phyloP scores from a whole-genome alignment of 2,888 invertebrate species.

The Erebia ligea region DNA sequence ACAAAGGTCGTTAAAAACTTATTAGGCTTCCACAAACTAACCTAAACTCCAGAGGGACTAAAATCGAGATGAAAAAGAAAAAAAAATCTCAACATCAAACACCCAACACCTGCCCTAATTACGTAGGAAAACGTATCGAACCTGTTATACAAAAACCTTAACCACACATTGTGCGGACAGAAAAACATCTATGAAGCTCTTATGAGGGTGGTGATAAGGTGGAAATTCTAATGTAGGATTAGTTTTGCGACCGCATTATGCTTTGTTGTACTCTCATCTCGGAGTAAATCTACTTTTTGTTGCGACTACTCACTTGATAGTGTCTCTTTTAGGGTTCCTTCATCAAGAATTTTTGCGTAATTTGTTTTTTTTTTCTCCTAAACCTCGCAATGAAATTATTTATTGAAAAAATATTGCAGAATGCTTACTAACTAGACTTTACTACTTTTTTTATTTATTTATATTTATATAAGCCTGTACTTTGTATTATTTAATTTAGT shows the following conservation, averaged over 20 bases:
- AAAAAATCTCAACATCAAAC: conserved; percentile 38
- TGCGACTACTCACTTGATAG: conserved; percentile 37
- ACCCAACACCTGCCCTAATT: conserved; percentile 47
- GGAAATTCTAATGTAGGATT: conserved; percentile 12
- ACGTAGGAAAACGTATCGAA: conserved; percentile 40
- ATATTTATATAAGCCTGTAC: too few relatives aligned
- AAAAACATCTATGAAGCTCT: neutral
- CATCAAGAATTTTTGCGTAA: neutral
- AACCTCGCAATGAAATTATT: neutral
- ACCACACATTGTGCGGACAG: conserved; percentile 1
- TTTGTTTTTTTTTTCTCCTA: neutral
- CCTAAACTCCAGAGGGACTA: conserved; percentile 26
- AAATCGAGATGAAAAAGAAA: conserved; percentile 36
- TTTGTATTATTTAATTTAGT: too few relatives aligned
- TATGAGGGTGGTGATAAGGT: neutral
- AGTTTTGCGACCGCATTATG: conserved; percentile 7
- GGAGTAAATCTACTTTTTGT: conserved; percentile 40
- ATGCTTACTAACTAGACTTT: neutral
- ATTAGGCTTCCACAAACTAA: conserved; percentile 19
- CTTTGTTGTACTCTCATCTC: conserved; percentile 33
- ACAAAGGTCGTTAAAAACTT: neutral
- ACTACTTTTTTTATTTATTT: too few relatives aligned
- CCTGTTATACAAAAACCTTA: conserved; percentile 40
- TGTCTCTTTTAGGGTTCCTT: conserved; percentile 23
- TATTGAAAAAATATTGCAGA: neutral